Evolutionary conservation across 2,797 vertebrate species (phyloP).

Genomic region (Delichon dasypus): DNA sequence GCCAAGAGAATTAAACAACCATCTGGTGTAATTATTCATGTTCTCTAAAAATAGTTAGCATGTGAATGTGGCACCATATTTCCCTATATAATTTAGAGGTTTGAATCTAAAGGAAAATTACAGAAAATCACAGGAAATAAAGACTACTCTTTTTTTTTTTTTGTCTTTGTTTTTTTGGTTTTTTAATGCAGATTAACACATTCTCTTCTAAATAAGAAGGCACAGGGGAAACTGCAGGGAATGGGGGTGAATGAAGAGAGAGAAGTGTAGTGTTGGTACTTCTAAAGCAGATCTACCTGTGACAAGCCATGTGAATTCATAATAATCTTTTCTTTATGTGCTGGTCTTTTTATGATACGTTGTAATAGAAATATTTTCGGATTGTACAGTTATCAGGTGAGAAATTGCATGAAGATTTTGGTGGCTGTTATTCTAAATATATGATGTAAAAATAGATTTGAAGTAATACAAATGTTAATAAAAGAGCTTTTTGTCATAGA

Average conservation of each 20-base stretch:
- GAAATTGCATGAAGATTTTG: not conserved
- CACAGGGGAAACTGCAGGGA: not conserved
- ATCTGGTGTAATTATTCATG: constrained; percentile 78
- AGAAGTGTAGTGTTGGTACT: not conserved
- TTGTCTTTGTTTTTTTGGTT: too few relatives aligned
- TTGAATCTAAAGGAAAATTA: constrained; percentile 59
- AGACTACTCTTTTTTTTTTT: not conserved
- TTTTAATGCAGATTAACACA: not conserved
- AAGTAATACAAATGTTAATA: not conserved
- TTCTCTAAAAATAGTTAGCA: constrained; percentile 75
- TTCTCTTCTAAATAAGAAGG: not conserved
- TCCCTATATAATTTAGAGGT: constrained; percentile 59
- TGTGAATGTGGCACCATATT: constrained; percentile 61
- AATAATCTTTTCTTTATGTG: not conserved
- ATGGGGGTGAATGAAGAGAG: not conserved
- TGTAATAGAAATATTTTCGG: not conserved
- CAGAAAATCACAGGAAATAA: constrained; percentile 46
- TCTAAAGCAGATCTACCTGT: not conserved
- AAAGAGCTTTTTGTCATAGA: not conserved
- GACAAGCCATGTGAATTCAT: not conserved
- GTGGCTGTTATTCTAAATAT: not conserved
- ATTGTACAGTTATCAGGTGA: not conserved
- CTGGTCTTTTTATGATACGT: not conserved
- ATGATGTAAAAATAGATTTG: not conserved
- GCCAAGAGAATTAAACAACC: constrained; percentile 75